Conservation (phyloP, 1,140 invertebrate species). For the Drosophila eugracilis region DNA sequence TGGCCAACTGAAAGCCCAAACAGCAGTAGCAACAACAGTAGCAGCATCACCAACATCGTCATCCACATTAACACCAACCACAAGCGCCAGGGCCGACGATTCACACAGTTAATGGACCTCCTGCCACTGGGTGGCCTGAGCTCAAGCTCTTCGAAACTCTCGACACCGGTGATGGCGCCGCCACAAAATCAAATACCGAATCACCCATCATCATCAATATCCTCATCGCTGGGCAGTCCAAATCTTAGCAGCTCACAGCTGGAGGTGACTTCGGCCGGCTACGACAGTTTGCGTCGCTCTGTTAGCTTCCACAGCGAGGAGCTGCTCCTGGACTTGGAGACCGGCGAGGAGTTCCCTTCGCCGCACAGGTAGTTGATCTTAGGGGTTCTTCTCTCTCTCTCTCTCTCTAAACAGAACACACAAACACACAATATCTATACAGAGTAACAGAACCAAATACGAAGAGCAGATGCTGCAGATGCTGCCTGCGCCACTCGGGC, state of each 20-base stretch:
- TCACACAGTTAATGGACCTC: conserved; percentile 23
- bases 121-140: conserved; percentile 3
- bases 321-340: conserved; percentile 53
- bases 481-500: conserved; percentile 28
- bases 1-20: background rate
- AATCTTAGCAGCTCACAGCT: conserved; percentile 6
- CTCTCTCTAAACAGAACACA: no score
- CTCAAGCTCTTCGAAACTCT: background rate
- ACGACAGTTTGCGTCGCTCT: conserved; percentile 36
- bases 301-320: conserved; percentile 65
- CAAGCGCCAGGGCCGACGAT: background rate
- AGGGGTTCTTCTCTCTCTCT: no score
- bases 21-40: conserved; percentile 9
- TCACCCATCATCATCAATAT: background rate
- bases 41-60: background rate
- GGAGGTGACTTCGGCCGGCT: conserved; percentile 19
- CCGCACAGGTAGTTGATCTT: conserved; percentile 55
- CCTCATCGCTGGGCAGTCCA: background rate
- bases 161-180: background rate
- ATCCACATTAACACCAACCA: conserved; percentile 8
- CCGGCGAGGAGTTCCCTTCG: conserved; percentile 47
- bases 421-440: background rate
- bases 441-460: no score
- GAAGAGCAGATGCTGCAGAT: background rate
- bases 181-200: background rate